Evolutionary conservation across 1,140 invertebrate species (phyloP), one percentile per base, ranked within the genome.

Genomic region (Penaeus japonicus): DNA sequence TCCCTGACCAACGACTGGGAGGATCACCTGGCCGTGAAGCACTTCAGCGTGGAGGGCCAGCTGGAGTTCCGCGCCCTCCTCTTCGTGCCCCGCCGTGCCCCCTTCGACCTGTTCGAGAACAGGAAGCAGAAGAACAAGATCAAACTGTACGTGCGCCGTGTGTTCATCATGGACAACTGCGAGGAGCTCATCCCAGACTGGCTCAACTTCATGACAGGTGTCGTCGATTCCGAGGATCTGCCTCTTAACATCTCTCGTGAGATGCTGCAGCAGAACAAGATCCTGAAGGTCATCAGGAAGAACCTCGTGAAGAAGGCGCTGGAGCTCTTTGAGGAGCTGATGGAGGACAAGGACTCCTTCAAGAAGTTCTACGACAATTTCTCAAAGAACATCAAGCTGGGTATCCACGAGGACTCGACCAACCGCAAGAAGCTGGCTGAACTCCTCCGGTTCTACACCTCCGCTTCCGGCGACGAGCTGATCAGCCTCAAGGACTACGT

Each of bases 361-460:
- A 99, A 99, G 94, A 99, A 99, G 92, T 99, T 97, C 94, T 99
- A 99, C 92, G 98, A 99, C 92, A 98, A 99, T 92, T 99, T 99
- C 94, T 96, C 95, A 92, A 99, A 99, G 94, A 99, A 99, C 93
- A 92, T 99, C 65, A 99, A 99, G 93, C 93, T 99, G 87, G 99
- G 98, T 90, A 98, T 99, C 91, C 98, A 99, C 92, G 99, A 99
- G 93, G 99, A 99, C 91, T 96, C 96, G 35, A 96, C 96, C 90
- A 99, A 99, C 94, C 95, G 98, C 10, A 96, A 96, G 91, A 99
- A 99, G 93, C 92, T 99, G 75, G 95, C 98, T 7, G 97, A 99
- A 90, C 94, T 98, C 84, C 94, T 99, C 18, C 95, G 98, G 90
- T 99, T 97, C 94, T 94, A 97, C 93, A 98, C 98, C 20, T 98